Base-by-base conservation (phyloP, 1,140 invertebrate genomes). In the Brachionus rotundiformis region DNA sequence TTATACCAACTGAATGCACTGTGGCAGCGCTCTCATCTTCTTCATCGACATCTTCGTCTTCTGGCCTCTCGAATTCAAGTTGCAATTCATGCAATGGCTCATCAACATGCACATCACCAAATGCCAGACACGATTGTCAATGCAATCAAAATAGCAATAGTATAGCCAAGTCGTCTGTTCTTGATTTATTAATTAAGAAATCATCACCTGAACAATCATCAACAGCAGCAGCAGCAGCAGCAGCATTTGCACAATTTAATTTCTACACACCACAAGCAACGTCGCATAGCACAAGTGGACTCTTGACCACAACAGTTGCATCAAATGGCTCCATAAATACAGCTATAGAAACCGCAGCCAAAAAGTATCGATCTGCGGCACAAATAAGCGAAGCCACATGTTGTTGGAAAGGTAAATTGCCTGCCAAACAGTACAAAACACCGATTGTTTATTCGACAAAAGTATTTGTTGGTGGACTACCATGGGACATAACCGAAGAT, bases 381-480 rank as follows among this genome's bases (percentile, higher is more conserved):
- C 76, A 79, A 63, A 79, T 79, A 54, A 79, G 76, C 19, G 76
- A 79, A 19, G 76, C 76, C 11, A 79, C 76, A 54, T 79, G 76
- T 27, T 79, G 76, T 5, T 81, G 79, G 79, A 81, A 81, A 81
- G 79, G 79, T 49, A 81, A 63, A 65, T 11, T 81, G 33, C 79
- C 79, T 29, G 36, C 61, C 23, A 63, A 81, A 33, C 79, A 68
- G 31, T 81, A 81, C 33, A 65, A 63, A 54, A 65, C 61, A 49
- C 54, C 54, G 19, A 65, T 68, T 27, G 61, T 63, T 3, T 81
- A 65, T 11, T 81, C 79, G 59, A 81, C 79, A 7, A 82, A 82
- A 82, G 54, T 82, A 3, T 82, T 82, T 54, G 65, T 82, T 10
- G 81, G 81, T 11, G 81, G 81, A 39, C 16, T 82, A 3, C 81